Evolutionary conservation across 2,888 invertebrate species (phyloP).

Genomic region (Tryphoninae sp.): DNA sequence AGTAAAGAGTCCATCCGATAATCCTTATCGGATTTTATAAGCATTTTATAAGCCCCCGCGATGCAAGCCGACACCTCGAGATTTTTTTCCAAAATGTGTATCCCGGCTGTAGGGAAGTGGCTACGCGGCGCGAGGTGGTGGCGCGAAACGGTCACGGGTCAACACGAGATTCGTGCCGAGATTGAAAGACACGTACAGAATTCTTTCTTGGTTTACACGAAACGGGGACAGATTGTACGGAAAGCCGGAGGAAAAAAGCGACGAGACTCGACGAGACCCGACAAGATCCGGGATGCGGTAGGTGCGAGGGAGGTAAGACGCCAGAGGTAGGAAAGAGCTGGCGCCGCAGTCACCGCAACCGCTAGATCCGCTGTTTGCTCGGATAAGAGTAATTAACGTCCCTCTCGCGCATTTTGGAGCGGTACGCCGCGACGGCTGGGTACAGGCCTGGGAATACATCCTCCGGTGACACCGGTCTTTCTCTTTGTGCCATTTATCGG

Average conservation of each 20-base stretch:
- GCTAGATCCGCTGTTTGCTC: constrained; percentile 72
- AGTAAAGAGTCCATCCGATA: constrained; percentile 20
- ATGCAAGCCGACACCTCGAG: not conserved
- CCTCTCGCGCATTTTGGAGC: constrained; percentile 66
- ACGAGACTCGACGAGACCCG: constrained; percentile 56
- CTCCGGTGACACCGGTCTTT: too few relatives aligned
- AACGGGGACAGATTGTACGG: constrained; percentile 49
- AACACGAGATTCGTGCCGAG: constrained; percentile 59
- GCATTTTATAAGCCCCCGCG: constrained; percentile 24
- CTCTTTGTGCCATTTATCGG: too few relatives aligned
- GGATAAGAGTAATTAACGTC: constrained; percentile 78
- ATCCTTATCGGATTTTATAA: constrained; percentile 28
- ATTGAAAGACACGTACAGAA: constrained; percentile 53
- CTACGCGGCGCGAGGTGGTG: not conserved
- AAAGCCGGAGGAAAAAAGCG: constrained; percentile 29
- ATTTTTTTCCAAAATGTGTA: too few relatives aligned
- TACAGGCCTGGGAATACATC: not conserved
- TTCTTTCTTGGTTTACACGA: constrained; percentile 15
- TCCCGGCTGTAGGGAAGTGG: too few relatives aligned
- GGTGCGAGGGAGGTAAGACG: constrained; percentile 48
- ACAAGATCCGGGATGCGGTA: too few relatives aligned
- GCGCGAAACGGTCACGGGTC: constrained; percentile 53
- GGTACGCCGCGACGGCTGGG: not conserved
- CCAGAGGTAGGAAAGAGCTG: constrained; percentile 41
- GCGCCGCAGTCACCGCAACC: not conserved